A percentile compares a stretch with the other conserved stretches of the same genome.
These are phyloP conservation scores for Pteropus alecto DNA, from an alignment of 2,113 vertebrate genomes.

Conservation along the genomic window DNA sequence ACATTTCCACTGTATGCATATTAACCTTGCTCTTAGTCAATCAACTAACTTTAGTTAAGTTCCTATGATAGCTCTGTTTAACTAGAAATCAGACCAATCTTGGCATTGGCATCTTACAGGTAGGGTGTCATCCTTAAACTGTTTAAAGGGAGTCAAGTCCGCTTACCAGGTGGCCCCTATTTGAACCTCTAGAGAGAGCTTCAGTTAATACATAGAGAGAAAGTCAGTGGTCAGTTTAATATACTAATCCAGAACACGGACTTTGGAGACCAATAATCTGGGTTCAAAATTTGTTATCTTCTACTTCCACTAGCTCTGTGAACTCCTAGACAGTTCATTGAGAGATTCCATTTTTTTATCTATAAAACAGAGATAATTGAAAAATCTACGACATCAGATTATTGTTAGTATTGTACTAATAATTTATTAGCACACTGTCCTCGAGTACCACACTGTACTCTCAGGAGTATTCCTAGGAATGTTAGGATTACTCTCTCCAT, in stretches of 20 bases:
- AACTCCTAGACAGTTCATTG: not conserved
- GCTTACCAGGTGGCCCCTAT: not conserved
- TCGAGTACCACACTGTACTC: not conserved
- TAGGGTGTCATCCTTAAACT: not conserved
- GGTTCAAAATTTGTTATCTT: not conserved
- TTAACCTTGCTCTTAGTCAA: constrained; percentile 11
- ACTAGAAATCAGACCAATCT: not conserved
- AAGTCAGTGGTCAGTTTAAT: not conserved
- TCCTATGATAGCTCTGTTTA: not conserved
- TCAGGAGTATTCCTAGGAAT: not conserved
- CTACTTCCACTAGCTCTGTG: not conserved
- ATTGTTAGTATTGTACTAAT: not conserved
- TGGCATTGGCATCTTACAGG: not conserved
- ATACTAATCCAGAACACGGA: not conserved
- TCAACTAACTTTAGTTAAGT: not conserved
- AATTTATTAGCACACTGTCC: not conserved
- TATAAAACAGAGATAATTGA: not conserved
- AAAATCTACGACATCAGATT: not conserved
- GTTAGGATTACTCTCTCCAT: not conserved
- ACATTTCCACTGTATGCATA: not conserved
- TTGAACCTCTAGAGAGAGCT: not conserved
- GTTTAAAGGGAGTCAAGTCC: not conserved
- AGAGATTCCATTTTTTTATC: not conserved
- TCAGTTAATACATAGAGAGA: not conserved
- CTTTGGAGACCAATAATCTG: not conserved